Evolutionary conservation across 2,888 invertebrate species (phyloP), one percentile per base, ranked within the genome.

Genomic region (Heteropelma amictum): DNA sequence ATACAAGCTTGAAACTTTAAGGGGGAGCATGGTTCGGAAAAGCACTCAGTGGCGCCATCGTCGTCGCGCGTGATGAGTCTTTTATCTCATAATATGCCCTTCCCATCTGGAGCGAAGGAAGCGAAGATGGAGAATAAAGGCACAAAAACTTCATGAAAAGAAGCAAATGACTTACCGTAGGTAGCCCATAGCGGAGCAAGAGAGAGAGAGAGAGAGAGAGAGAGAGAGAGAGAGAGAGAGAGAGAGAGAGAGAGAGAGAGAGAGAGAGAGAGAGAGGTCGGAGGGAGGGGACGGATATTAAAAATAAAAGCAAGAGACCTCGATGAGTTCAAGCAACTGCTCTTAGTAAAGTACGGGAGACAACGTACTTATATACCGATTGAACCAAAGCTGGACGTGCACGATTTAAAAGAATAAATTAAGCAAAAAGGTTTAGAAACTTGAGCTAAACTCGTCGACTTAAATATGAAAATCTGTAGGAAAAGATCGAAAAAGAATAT

Each of bases 141-240:
- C 47, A 58, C 45, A 65, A 73, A 63, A 73, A 23, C 35, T 67
- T 45, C 65, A 73, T 63, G 76, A 73, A 77, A 73, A 56, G 70
- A 70, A 45, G 56, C 60, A 71, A 77, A 70, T 70, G 65, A 77
- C 69, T 73, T 69, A 35, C 63, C 69, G 76, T 70, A 76, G 70
- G 72, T 33, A 47, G 67, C 53, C n/a, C 21, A 69, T 54, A 61
- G 47, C 67, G 14, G 35, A 45, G 42, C 14, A 35, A 61, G 26
- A 53, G 47, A 23, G 45, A 45, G 26, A 61, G 54, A 42, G 61
- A 21, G 35, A 45, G 53, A 19, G 14, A 33, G 14, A 26, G 30
- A 23, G 21, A 45, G 40, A 23, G 35, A 8, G 14, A 17, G 28
- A 69, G 23, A 42, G 35, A 30, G 42, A 60, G 10, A 17, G 14